These are phyloP conservation scores for Limanda limanda DNA, from an alignment of 2,113 vertebrate species.

Conservation along the genomic window DNA sequence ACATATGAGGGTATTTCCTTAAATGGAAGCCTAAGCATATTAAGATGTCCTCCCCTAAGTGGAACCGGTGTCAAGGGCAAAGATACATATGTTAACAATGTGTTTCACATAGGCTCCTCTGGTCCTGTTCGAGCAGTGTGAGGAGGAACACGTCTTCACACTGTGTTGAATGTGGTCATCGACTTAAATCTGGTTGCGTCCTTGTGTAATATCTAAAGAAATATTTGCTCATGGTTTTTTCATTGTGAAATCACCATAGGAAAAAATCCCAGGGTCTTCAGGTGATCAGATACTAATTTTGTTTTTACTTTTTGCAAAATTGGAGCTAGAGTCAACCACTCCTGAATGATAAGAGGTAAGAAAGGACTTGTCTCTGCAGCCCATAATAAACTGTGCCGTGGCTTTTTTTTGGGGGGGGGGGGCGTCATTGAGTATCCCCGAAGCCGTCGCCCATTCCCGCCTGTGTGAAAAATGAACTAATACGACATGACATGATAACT, in stretches of 20 bases:
- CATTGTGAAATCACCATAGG: slow-evolving; percentile 85
- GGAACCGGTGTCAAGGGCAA: slow-evolving; percentile 75
- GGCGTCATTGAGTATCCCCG: slow-evolving; percentile 7
- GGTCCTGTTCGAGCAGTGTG: slow-evolving; percentile 55
- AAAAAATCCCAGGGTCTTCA: slow-evolving; percentile 48
- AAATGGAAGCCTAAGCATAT: slow-evolving; percentile 79
- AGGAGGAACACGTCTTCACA: slow-evolving; percentile 38
- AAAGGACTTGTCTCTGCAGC: too few relatives aligned
- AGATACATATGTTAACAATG: slow-evolving; percentile 77
- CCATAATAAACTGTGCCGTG: too few relatives aligned
- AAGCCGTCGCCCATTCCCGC: not conserved
- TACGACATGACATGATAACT: slow-evolving; percentile 63
- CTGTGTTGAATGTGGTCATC: slow-evolving; percentile 20
- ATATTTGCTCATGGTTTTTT: slow-evolving; percentile 75
- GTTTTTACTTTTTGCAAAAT: slow-evolving; percentile 76
- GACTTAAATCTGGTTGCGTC: slow-evolving; percentile 38
- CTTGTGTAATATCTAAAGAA: not conserved
- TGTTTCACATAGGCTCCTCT: slow-evolving; percentile 59
- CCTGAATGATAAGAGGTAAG: too few relatives aligned
- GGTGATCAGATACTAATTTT: not conserved
- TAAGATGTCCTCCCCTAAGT: slow-evolving; percentile 76
- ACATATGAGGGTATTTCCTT: slow-evolving; percentile 74
- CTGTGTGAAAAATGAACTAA: slow-evolving; percentile 61
- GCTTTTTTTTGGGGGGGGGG: too few relatives aligned
- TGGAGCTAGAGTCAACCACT: slow-evolving; percentile 54